Percentiles rank a stretch among this genome's conserved stretches.
Conservation (phyloP, 35 echinoderm and acorn worm genomes). For the Apostichopus californicus region DNA sequence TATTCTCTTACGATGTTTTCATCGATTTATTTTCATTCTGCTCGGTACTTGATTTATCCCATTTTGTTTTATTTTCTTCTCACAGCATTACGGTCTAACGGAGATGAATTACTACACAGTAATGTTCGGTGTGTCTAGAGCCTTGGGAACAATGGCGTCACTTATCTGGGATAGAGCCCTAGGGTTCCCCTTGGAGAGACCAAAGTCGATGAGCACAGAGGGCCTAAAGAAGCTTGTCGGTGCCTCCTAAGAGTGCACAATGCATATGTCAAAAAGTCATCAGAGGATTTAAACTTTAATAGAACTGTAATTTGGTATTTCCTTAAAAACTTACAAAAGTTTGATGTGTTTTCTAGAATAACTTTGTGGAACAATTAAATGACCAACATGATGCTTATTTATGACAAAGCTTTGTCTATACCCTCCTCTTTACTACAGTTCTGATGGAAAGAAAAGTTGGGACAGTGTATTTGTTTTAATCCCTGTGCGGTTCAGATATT, state of each 20-base stretch:
- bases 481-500: no score
- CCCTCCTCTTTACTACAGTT: no score
- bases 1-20: no score
- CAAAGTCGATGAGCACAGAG: conserved; percentile 95
- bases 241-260: conserved; percentile 22
- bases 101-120: conserved; percentile 99
- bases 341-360: not conserved
- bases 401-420: no score
- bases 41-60: no score
- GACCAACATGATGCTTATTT: not conserved
- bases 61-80: conserved; percentile 9
- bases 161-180: conserved; percentile 94
- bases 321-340: not conserved
- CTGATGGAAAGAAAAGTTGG: no score
- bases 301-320: conserved; percentile 15
- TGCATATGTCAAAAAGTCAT: not conserved
- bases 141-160: conserved; percentile 84
- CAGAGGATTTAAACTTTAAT: not conserved
- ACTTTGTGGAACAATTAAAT: not conserved
- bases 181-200: conserved; percentile 94
- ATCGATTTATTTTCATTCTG: no score
- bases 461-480: no score
- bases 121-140: conserved; percentile 86
- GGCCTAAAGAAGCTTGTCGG: conserved; percentile 95
- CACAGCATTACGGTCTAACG: conserved; percentile 90